Conservation (phyloP, 2,113 vertebrate genomes). For the Panthera uncia region DNA sequence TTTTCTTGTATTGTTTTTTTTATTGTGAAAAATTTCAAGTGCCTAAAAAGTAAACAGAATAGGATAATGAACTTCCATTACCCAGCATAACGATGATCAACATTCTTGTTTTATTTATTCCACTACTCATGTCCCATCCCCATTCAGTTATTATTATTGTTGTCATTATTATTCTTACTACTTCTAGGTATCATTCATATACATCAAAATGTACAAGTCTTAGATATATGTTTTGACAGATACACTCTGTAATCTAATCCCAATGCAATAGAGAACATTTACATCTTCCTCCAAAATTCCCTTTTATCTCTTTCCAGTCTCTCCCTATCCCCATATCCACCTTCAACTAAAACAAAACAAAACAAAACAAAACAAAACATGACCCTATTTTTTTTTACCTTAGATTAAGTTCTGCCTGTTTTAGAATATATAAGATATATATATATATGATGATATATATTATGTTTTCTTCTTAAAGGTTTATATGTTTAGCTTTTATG, state of each 20-base stretch:
- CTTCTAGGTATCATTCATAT: background rate
- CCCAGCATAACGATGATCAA: background rate
- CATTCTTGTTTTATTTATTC: background rate
- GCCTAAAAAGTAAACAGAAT: background rate
- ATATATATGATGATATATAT: background rate
- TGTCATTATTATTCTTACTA: background rate
- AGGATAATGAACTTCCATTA: background rate
- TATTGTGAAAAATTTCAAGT: background rate
- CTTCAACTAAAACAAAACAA: background rate
- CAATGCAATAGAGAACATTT: background rate
- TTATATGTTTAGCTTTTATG: background rate
- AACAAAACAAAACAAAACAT: background rate
- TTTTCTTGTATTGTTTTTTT: background rate
- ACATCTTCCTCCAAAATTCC: background rate
- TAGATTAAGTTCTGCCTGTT: background rate
- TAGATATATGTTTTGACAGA: background rate
- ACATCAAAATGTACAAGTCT: background rate
- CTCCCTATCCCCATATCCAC: background rate
- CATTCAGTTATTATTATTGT: background rate
- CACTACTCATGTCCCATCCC: background rate
- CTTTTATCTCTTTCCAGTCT: constrained; percentile 28
- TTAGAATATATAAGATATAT: background rate
- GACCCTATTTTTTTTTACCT: background rate
- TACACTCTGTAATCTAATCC: background rate
- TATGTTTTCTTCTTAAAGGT: background rate